Percentiles rank a stretch among this genome's conserved stretches.
phyloP scores from a whole-genome alignment of 2,797 vertebrate genomes.

The Luscinia luscinia region DNA sequence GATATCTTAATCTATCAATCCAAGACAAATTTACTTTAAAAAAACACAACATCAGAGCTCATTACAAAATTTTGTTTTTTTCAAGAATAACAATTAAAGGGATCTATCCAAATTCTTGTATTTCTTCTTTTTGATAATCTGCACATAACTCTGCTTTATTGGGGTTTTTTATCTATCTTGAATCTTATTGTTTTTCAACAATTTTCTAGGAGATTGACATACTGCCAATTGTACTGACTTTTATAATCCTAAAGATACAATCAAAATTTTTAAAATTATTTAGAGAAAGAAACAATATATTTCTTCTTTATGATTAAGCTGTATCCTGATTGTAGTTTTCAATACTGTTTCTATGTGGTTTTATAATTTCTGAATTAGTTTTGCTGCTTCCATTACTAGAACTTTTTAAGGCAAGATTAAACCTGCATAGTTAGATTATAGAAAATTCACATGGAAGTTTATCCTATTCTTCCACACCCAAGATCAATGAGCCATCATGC shows the following conservation, averaged over 20 bases:
- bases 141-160: accelerated
- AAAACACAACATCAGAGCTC: not conserved
- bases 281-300: not conserved
- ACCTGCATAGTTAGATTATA: not conserved
- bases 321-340: not conserved
- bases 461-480: not conserved
- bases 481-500: not conserved
- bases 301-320: not conserved
- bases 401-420: not conserved
- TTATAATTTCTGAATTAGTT: not conserved
- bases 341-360: not conserved
- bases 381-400: not conserved
- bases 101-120: accelerated
- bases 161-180: accelerated
- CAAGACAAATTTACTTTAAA: not conserved
- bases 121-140: not conserved
- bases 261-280: accelerated
- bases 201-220: not conserved
- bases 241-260: not conserved
- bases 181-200: not conserved
- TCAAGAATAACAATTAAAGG: not conserved
- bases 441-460: not conserved
- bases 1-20: not conserved
- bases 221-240: not conserved
- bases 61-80: not conserved